Evolutionary conservation across 2,888 invertebrate genomes (phyloP).

Genomic region (Drosophila diplacantha): DNA sequence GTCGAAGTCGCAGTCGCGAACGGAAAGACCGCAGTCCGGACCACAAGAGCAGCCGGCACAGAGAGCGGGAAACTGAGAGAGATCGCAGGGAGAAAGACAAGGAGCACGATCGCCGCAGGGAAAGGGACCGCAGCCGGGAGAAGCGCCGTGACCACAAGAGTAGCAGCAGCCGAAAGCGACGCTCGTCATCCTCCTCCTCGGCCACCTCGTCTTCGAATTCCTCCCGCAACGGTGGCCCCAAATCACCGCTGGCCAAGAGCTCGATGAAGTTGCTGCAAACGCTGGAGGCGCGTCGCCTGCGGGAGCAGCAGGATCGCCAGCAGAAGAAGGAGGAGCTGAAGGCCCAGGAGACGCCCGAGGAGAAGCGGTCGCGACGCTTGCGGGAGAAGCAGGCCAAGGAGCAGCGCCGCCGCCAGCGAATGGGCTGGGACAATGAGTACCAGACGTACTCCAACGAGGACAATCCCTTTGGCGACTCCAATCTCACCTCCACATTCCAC

Average conservation of each 20-base stretch:
- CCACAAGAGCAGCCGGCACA: constrained; percentile 24
- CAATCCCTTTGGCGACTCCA: constrained; percentile 99
- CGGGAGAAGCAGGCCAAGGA: constrained; percentile 95
- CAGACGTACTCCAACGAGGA: constrained; percentile 98
- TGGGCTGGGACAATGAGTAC: constrained; percentile 99
- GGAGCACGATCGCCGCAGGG: constrained; percentile 17
- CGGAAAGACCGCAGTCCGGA: constrained; percentile 21
- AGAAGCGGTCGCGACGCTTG: constrained; percentile 90
- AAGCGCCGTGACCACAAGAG: constrained; percentile 20
- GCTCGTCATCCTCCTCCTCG: constrained; percentile 5
- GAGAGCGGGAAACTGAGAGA: constrained; percentile 10
- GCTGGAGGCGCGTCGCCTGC: constrained; percentile 84
- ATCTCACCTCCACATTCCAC: constrained; percentile 95
- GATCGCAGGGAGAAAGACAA: constrained; percentile 18
- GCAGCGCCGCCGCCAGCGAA: constrained; percentile 89
- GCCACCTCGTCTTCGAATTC: constrained; percentile 21
- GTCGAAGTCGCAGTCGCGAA: constrained; percentile 39
- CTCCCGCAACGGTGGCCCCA: neutral
- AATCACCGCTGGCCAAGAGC: constrained; percentile 19
- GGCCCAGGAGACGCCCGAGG: constrained; percentile 95
- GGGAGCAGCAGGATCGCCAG: constrained; percentile 82
- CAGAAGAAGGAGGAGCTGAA: constrained; percentile 88
- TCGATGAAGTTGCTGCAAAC: constrained; percentile 83
- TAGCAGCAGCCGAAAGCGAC: constrained; percentile 27
- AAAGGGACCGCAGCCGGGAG: constrained; percentile 14